Evolutionary conservation across 2,113 vertebrate genomes (phyloP).

Genomic region (Toxostoma redivivum): DNA sequence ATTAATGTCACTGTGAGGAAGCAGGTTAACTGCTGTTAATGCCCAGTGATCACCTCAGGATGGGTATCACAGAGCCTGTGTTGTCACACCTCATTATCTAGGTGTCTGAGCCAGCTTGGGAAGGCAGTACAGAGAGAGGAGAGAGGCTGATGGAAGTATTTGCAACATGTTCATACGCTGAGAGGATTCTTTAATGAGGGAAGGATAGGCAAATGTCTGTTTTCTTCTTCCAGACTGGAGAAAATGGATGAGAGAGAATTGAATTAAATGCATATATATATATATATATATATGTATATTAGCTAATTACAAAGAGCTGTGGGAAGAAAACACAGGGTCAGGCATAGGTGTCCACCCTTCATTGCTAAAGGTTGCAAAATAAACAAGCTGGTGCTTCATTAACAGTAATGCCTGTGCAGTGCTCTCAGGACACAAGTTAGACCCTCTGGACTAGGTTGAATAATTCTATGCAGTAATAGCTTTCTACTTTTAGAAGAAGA

Average conservation of each 20-base stretch:
- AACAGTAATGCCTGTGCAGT: not conserved
- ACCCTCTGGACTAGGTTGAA: not conserved
- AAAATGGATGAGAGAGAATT: not conserved
- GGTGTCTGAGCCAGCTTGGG: not conserved
- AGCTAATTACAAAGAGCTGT: not conserved
- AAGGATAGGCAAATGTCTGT: not conserved
- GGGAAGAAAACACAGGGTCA: not conserved
- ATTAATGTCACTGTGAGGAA: not conserved
- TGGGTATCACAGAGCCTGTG: not conserved
- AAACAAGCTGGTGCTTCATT: not conserved
- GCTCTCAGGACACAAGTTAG: not conserved
- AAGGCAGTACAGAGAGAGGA: not conserved
- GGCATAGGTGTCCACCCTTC: accelerated
- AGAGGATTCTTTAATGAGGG: not conserved
- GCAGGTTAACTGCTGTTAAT: not conserved
- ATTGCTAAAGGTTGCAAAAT: not conserved
- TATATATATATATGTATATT: not conserved
- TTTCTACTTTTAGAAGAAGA: not conserved
- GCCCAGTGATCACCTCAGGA: not conserved
- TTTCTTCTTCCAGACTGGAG: not conserved
- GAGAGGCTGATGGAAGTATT: not conserved
- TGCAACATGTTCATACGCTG: not conserved
- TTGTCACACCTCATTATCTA: not conserved
- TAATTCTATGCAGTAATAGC: not conserved
- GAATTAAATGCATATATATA: not conserved